Conservation (phyloP, 2,888 invertebrate species). For the Belgica antarctica region DNA sequence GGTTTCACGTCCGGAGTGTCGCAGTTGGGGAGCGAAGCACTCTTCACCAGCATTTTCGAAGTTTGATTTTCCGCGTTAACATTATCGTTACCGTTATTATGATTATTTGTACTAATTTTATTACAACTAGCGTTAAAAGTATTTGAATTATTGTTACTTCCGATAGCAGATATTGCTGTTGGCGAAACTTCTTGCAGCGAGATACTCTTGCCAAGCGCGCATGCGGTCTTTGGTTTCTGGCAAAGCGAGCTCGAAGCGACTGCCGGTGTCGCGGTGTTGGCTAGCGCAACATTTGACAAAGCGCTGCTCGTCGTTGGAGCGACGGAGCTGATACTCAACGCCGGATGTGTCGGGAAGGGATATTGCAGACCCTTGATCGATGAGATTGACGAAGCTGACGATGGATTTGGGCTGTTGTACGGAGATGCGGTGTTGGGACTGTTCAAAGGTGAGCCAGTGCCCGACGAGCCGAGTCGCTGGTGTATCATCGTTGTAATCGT, state of each 20-base stretch:
- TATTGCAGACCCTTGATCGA: conserved; percentile 62
- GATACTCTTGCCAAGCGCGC: conserved; percentile 52
- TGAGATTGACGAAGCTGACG: conserved; percentile 50
- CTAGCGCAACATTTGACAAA: conserved; percentile 36
- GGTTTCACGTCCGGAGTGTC: conserved; percentile 43
- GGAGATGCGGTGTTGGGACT: conserved; percentile 54
- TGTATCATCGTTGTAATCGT: conserved; percentile 35
- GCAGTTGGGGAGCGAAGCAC: conserved; percentile 48
- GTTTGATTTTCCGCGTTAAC: conserved; percentile 45
- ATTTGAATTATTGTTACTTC: conserved; percentile 37
- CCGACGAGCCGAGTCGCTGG: conserved; percentile 25
- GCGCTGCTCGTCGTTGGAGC: conserved; percentile 48
- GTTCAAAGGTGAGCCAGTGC: conserved; percentile 50
- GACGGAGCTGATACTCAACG: conserved; percentile 54
- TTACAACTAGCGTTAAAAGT: conserved; percentile 45
- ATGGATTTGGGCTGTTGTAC: conserved; percentile 54
- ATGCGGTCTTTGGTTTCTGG: conserved; percentile 49
- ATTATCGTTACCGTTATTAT: conserved; percentile 51
- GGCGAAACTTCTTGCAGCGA: conserved; percentile 57
- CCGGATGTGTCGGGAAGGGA: conserved; percentile 76
- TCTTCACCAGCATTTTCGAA: conserved; percentile 33
- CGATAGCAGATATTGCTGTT: conserved; percentile 58
- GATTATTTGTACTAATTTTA: conserved; percentile 46
- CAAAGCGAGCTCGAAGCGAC: conserved; percentile 46
- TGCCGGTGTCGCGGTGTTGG: conserved; percentile 47